These are phyloP conservation scores for Ornithoptera alexandrae DNA, from an alignment of 2,888 invertebrate species.

Conservation along the genomic window DNA sequence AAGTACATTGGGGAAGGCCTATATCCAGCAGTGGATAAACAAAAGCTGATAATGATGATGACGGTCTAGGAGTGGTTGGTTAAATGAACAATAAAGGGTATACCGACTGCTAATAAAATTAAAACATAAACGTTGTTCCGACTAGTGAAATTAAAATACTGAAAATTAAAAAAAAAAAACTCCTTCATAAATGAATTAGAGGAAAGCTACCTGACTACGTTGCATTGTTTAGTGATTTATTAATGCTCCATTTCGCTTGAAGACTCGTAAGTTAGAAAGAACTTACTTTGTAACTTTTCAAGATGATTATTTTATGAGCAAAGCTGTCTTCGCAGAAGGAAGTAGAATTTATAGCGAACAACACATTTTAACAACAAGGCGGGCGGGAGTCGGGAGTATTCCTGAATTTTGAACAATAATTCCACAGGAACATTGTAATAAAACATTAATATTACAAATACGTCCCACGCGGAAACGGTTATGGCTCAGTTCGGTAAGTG, in stretches of 20 bases:
- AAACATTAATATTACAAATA: no score
- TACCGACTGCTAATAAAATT: no score
- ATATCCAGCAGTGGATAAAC: no score
- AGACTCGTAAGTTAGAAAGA: slow-evolving; percentile 24
- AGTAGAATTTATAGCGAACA: slow-evolving; percentile 20
- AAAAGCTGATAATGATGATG: no score
- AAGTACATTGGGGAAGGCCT: no score
- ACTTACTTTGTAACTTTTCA: slow-evolving; percentile 26
- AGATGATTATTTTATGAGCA: slow-evolving; percentile 28
- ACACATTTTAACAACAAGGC: slow-evolving; percentile 4
- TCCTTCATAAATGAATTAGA: slow-evolving; percentile 4
- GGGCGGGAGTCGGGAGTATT: background rate
- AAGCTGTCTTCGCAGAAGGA: slow-evolving; percentile 13
- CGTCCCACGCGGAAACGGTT: background rate
- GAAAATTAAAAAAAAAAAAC: background rate
- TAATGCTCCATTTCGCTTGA: slow-evolving; percentile 20
- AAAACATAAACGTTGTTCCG: no score
- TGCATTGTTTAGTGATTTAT: slow-evolving; percentile 25
- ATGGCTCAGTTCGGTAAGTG: background rate
- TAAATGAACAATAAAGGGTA: no score
- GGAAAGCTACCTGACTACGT: slow-evolving; percentile 15
- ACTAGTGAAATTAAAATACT: no score
- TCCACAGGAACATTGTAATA: background rate
- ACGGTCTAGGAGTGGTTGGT: no score
- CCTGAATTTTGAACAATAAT: background rate